Base-by-base conservation (phyloP, 2,797 vertebrate genomes). In the Lithobates pipiens region DNA sequence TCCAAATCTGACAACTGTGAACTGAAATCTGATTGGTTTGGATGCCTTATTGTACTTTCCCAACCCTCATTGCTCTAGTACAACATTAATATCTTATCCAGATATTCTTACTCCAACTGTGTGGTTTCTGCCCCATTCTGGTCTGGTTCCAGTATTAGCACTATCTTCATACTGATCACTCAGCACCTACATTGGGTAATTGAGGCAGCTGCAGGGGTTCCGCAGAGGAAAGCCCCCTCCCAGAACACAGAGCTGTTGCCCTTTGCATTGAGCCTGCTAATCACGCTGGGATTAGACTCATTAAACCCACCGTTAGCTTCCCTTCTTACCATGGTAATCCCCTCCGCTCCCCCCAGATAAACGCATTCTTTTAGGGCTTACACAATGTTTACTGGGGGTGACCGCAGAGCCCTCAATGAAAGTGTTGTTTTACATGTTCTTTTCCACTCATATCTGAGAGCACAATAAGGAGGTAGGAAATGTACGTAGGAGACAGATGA, bases 381-480 rank as follows among this genome's bases (percentile, higher is more conserved):
- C 76, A 83, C 69, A 83, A 69, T 77, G 63, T 78, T 82, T 82
- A 89, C 67, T 63, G 88, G 77, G 85, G 80, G 82, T 63, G 89
- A 85, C 84, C n/a, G 80, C 74, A 87, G 54, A 57, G 21, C 73
- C 70, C 82, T 89, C 74, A 87, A 89, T 90, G 88, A 69, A 82
- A 73, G 82, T 69, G 42, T 87, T 86, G 87, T 86, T 82, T 83
- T 78, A 78, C 72, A 79, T 67, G 80, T 87, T 83, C 57, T 77
- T 13, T 84, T 82, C 69, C 69, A 71, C 27, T 73, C 44, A 29
- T 50, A 79, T 85, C 39, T 4, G 25, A 73, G 80, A 21, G 50
- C 70, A 46, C 69, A 72, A 50, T 81, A 63, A 73, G 13, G 15
- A 86, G 87, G 79, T 29, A 72, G 84, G 79, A 76, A 79, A 79